Evolutionary conservation across 2,888 invertebrate species (phyloP).

Genomic region (Trissolcus japonicus): DNA sequence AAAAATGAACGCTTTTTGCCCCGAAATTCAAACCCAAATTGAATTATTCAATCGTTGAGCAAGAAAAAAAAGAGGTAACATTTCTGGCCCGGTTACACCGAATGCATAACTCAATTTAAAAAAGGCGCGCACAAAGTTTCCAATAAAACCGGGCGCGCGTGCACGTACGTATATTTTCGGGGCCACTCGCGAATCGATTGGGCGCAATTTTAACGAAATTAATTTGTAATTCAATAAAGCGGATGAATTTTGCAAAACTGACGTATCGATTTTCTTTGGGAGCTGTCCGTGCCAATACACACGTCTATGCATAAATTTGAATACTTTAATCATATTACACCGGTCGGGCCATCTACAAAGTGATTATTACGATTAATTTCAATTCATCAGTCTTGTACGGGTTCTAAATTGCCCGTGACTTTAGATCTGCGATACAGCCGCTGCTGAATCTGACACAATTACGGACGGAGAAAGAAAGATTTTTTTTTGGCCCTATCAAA

Average conservation of each 20-base stretch:
- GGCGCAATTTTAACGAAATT: slow-evolving; percentile 35
- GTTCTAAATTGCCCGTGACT: background rate
- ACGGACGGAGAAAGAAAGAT: too few relatives aligned
- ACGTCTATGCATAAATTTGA: slow-evolving; percentile 45
- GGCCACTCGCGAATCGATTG: slow-evolving; percentile 15
- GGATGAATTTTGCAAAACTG: slow-evolving; percentile 48
- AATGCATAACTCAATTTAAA: slow-evolving; percentile 6
- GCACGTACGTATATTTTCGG: slow-evolving; percentile 14
- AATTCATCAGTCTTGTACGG: background rate
- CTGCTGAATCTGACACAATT: background rate
- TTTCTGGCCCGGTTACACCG: background rate
- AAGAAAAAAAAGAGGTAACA: too few relatives aligned
- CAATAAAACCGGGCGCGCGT: slow-evolving; percentile 5
- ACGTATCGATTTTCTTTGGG: slow-evolving; percentile 50
- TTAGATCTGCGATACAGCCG: background rate
- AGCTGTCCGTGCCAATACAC: slow-evolving; percentile 25
- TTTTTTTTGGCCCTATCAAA: background rate
- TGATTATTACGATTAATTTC: slow-evolving; percentile 24
- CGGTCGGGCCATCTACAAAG: slow-evolving; percentile 12
- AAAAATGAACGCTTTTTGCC: too few relatives aligned
- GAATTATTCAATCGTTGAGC: background rate
- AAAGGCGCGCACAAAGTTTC: slow-evolving; percentile 7
- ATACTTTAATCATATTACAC: slow-evolving; percentile 26
- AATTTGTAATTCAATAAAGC: slow-evolving; percentile 45
- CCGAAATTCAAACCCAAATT: background rate